Evolutionary conservation across 2,888 invertebrate species (phyloP), one percentile per base, ranked within the genome.

Genomic region (Microdon myrmicae): DNA sequence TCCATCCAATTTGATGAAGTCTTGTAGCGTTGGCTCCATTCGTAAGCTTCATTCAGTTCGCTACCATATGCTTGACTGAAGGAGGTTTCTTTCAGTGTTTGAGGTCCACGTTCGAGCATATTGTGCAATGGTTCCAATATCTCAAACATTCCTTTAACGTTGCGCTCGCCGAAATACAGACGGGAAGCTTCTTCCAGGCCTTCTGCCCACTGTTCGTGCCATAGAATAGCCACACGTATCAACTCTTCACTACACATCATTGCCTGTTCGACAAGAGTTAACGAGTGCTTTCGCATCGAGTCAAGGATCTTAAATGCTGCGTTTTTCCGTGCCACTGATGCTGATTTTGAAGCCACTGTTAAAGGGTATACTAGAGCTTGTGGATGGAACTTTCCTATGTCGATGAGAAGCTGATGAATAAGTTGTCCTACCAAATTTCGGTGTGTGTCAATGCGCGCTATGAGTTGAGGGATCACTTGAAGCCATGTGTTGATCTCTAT

Each of bases 181-280:
- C 90, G 82, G 3, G 93, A 94, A 0, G 97, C 97, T 76, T 98
- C 97, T 72, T 94, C 93, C 12, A 99, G 81, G 0, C 96, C 98
- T 78, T 99, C 99, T 75, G 98, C 96, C 99, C 99, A 99, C 73
- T 96, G 88, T 78, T 99, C 99, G 75, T 99, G 98, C 99, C 99
- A 99, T 10, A 99, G 82, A 68, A 99, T 99, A 2, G 99, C 98
- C 1, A 98, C 96, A 45, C 98, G 84, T 54, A 99, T 98, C 37
- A 99, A 82, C 79, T 99, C 99, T 72, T 98, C 97, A 31, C 96
- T 89, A 60, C 95, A 96, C 90, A 96, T 90, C 72, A 95, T 87
- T 0, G 97, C 97, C 78, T 99, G 98, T 71, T 92, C 90, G 1
- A 99, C 98, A 34, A 99, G 82, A 17, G 87, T 89, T 9, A 87